phyloP scores from a whole-genome alignment of 2,797 vertebrate genomes.

The Enteromius mattozi region DNA sequence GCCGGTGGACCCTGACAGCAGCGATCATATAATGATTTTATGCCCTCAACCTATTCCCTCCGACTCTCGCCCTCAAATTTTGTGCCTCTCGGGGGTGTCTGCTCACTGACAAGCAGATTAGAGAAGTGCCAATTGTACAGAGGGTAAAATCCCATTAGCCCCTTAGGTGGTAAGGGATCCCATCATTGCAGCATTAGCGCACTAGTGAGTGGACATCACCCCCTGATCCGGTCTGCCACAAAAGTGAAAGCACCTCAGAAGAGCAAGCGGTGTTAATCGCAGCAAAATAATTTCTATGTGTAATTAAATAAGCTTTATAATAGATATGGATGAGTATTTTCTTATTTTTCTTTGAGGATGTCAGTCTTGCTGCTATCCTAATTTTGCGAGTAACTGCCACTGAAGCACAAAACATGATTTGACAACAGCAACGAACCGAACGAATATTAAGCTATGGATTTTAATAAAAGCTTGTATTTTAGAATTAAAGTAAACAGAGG shows the following conservation, averaged over 20 bases:
- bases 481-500: background rate
- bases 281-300: conserved; percentile 19
- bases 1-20: conserved; percentile 12
- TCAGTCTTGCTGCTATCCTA: background rate
- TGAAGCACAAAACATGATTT: background rate
- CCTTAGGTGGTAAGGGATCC: conserved; percentile 60
- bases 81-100: conserved; percentile 52
- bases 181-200: conserved; percentile 48
- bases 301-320: conserved; percentile 13
- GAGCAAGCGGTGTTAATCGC: conserved; percentile 50
- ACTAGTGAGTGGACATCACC: conserved; percentile 50
- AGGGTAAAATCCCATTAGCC: conserved; percentile 66
- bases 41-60: conserved; percentile 24
- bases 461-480: conserved; percentile 12
- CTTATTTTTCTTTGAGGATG: background rate
- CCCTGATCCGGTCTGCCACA: background rate
- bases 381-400: background rate
- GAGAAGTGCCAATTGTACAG: conserved; percentile 58
- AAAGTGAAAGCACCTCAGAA: conserved; percentile 30
- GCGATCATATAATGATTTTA: conserved; percentile 35
- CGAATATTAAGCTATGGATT: background rate
- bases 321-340: background rate
- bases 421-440: background rate
- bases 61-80: conserved; percentile 17
- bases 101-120: conserved; percentile 69